Percentiles rank a stretch among this genome's conserved stretches.
phyloP scores from a whole-genome alignment of 2,888 invertebrate genomes.

The Parnassius smintheus region DNA sequence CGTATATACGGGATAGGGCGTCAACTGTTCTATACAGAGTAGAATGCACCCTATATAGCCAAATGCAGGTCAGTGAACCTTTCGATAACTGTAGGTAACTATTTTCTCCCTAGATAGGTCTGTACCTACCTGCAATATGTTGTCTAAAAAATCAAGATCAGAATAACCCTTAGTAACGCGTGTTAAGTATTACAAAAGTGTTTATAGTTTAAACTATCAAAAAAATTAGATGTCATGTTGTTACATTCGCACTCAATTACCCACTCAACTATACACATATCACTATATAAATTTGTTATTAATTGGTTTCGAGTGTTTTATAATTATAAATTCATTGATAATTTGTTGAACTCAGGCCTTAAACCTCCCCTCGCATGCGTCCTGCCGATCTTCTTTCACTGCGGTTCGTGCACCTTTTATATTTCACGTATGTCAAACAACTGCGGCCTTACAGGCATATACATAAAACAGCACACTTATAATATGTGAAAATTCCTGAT shows the following conservation, averaged over 20 bases:
- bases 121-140: too few species aligned
- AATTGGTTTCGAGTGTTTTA: not conserved
- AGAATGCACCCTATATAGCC: not conserved
- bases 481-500: conserved; percentile 50
- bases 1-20: not conserved
- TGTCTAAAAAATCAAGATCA: too few species aligned
- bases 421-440: conserved; percentile 53
- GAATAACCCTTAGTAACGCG: too few species aligned
- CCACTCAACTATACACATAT: too few species aligned
- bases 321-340: conserved; percentile 28
- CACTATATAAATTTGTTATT: not conserved
- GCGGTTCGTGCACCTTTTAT: conserved; percentile 49
- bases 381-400: conserved; percentile 23
- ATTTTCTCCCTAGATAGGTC: too few species aligned
- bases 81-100: not conserved
- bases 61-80: not conserved
- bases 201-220: too few species aligned
- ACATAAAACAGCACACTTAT: conserved; percentile 40
- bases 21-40: not conserved
- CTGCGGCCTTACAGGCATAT: conserved; percentile 36
- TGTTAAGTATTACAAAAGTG: too few species aligned
- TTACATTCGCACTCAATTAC: too few species aligned
- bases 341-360: conserved; percentile 58
- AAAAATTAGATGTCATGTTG: too few species aligned
- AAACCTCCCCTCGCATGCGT: conserved; percentile 16